Base-by-base conservation (phyloP, 2,113 vertebrate species). In the Stegostoma tigrinum region DNA sequence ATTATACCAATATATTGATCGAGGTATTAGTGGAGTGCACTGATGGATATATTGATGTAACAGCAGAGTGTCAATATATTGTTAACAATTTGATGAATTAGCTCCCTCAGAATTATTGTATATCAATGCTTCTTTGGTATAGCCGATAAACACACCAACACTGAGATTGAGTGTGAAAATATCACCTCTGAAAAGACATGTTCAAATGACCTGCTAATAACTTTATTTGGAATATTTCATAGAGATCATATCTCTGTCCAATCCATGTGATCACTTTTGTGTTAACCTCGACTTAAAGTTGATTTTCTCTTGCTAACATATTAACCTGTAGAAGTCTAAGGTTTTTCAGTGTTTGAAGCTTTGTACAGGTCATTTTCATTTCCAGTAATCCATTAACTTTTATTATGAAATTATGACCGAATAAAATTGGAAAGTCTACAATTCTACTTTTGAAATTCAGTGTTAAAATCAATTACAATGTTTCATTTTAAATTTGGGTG, bases 21-120 rank as follows among this genome's bases (percentile, higher is more conserved):
- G 19, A 72, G 12, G 91, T 27, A 67, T 94, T 68, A 42, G 91
- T 94, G 68, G 12, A 95, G 14, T 75, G 42, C 52, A 45, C 67
- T 30, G 45, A 48, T 72, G 52, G 61, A 64, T 61, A 34, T 61
- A 90, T 90, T 30, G 30, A 90, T 64, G 87, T 52, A 52, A 27
- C 3, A 95, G 68, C 68, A 52, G 52, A 6, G 23, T 94, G 67
- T 48, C 4, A 17, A 72, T 38, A 94, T 94, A 68, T 45, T 68
- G 94, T 95, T 68, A 72, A 38, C 72, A 42, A 72, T 27, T 95
- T 72, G 17, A 70, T 95, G 42, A 95, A 48, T 95, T 95, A 72
- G 45, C 68, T 52, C 72, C 38, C 45, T 23, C 94, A 95, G 14
- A 95, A 27, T 48, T 95, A 95, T 72, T 72, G 42, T 72, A 72